Evolutionary conservation across 1,140 invertebrate species (phyloP), one percentile per base, ranked within the genome.

Genomic region (Trachymyrmex septentrionalis): DNA sequence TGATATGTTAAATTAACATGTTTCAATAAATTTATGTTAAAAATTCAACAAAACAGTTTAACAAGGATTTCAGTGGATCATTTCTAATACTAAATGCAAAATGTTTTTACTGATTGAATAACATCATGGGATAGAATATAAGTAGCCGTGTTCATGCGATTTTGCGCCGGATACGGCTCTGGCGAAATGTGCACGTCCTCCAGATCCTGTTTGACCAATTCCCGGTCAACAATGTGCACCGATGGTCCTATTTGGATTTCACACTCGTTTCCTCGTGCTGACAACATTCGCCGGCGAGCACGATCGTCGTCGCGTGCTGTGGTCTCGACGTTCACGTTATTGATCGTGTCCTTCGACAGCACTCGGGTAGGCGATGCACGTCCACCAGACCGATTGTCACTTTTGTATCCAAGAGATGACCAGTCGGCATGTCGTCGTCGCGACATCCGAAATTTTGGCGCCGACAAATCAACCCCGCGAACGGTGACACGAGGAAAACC

Each of bases 171-270:
- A 3, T 89, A 91, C 7, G 88, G 16, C 5, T 92, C 80, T 0
- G 94, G 94, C 7, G 92, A 92, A 71, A 95, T 94, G 30, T 94
- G 88, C 66, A 94, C 59, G 21, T 69, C 77, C 6, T 90, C 75
- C 3, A 92, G n/a, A 0, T 78, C 88, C 55, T 94, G 93, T 1
- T 89, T 48, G 2, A 73, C 88, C n/a, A 94, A 73, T 38, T 91
- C 77, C 14, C 91, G 78, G 7, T 90, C 73, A 19, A 61, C 57
- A 38, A 94, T 94, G 21, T 86, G 82, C 12, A 94, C 34, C 14
- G 72, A 10, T 5, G 93, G 93, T 7, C 92, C 90, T 1, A 16
- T 72, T 80, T 93, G 92, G 7, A 94, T 64, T 10, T 75, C 84
- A n/a, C 91, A 84, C 69, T 24, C 19, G 69, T 48, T 50, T 10